Evolutionary conservation across 2,888 invertebrate genomes (phyloP), one percentile per base, ranked within the genome.

Genomic region (Esperia sulphurella): DNA sequence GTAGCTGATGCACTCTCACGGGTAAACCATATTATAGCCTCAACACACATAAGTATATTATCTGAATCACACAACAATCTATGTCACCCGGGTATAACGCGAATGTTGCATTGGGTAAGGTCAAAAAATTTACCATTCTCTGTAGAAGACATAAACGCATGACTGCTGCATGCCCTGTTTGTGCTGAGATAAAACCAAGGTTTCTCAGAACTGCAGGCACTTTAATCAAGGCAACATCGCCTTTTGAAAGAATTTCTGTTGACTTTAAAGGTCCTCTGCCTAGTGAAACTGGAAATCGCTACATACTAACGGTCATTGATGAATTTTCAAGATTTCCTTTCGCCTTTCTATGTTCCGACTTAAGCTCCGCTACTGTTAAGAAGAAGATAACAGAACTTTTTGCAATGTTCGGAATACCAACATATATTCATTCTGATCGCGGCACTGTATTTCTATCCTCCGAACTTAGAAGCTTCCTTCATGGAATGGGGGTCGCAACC

Each of bases 191-290:
- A 6, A 35, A 35, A 35, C 35, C 35, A 1, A 1, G 35, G 8
- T 35, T 35, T 35, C 6, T n/a, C 1, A 6, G n/a, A 6, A 9
- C 31, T 5, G 8, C 8, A n/a, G 35, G n/a, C 35, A 1, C 8
- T n/a, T 8, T 35, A n/a, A 35, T 35, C 1, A 35, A 35, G 6
- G 35, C 43, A 1, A 8, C 8, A 8, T 28, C 38, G 35, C 43
- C 45, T 3, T 31, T 43, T 14, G 28, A 42, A 12, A 38, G 39
- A 4, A 35, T 57, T 30, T 53, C 28, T 31, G 49, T 55, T 10
- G 59, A 55, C 43, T 59, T 55, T 41, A 57, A 59, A 41, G 55
- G 56, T 1, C 52, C 59, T 8, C 7, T 60, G 6, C 56, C 56
- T 7, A 45, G 52, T 8, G 45, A 44, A 21, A 46, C 46, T 14